phyloP scores from a whole-genome alignment of 2,113 vertebrate genomes.

The Mormoops blainvillei region DNA sequence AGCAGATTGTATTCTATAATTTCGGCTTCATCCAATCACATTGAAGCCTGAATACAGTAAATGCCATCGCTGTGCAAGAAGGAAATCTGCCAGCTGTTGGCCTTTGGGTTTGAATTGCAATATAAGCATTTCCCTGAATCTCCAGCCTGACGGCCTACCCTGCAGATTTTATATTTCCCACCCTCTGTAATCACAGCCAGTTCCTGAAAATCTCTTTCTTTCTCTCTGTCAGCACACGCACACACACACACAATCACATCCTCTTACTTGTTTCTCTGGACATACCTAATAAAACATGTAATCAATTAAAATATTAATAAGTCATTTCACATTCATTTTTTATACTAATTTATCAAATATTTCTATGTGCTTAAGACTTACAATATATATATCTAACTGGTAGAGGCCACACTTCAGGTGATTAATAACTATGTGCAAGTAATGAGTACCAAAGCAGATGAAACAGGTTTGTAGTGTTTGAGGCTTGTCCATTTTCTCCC shows the following conservation, averaged over 20 bases:
- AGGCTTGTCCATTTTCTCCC: not conserved
- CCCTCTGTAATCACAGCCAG: not conserved
- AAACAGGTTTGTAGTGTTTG: not conserved
- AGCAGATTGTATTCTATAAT: not conserved
- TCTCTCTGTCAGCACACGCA: not conserved
- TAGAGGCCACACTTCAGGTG: not conserved
- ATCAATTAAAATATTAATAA: not conserved
- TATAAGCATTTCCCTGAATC: not conserved
- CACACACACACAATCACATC: no score
- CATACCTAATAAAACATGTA: not conserved
- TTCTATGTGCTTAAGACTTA: not conserved
- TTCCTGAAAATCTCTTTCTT: not conserved
- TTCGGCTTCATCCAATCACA: not conserved
- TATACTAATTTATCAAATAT: not conserved
- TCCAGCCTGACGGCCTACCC: not conserved
- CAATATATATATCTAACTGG: not conserved
- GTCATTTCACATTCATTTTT: not conserved
- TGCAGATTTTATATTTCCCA: not conserved
- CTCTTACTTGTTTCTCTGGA: not conserved
- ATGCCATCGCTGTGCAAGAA: not conserved
- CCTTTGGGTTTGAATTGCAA: not conserved
- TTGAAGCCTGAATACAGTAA: not conserved
- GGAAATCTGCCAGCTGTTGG: not conserved
- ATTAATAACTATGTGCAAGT: not conserved
- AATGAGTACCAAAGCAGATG: not conserved